phyloP scores from a whole-genome alignment of 2,113 vertebrate species.

The Scytalopus superciliaris region DNA sequence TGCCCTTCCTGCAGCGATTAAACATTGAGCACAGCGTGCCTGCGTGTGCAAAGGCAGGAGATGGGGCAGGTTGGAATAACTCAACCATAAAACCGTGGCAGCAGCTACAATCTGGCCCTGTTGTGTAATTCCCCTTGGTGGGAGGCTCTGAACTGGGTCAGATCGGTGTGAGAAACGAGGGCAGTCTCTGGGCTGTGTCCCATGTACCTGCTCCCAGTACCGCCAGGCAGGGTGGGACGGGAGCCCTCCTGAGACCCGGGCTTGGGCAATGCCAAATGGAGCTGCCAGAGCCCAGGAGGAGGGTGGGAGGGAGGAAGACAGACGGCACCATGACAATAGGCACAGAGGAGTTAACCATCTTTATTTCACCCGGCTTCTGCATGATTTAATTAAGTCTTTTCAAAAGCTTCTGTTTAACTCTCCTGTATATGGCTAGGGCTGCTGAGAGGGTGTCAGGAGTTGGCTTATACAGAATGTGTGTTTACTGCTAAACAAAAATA shows the following conservation, averaged over 20 bases:
- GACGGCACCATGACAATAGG: not conserved
- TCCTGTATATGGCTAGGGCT: not conserved
- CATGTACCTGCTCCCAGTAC: not conserved
- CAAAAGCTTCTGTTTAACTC: not conserved
- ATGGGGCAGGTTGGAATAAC: conserved; percentile 31
- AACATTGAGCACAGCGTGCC: rapidly evolving
- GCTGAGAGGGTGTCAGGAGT: not conserved
- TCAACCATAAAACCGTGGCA: conserved; percentile 3
- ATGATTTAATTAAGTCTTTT: conserved; percentile 21
- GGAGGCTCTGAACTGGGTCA: conserved; percentile 59
- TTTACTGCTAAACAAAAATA: not conserved
- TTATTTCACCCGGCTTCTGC: not conserved
- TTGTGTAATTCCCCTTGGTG: conserved; percentile 68
- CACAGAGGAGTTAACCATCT: not conserved
- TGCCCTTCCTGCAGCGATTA: not conserved
- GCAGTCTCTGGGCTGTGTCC: not conserved
- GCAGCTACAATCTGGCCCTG: conserved; percentile 28
- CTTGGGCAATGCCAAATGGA: not conserved
- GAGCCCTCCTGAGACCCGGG: not conserved
- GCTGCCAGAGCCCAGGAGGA: not conserved
- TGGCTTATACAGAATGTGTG: not conserved
- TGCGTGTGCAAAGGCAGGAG: not conserved
- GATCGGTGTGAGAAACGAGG: conserved; percentile 47
- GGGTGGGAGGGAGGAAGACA: not conserved
- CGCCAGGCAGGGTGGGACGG: not conserved